Evolutionary conservation across 2,113 vertebrate genomes (phyloP).

Genomic region (Nannospalax galili): DNA sequence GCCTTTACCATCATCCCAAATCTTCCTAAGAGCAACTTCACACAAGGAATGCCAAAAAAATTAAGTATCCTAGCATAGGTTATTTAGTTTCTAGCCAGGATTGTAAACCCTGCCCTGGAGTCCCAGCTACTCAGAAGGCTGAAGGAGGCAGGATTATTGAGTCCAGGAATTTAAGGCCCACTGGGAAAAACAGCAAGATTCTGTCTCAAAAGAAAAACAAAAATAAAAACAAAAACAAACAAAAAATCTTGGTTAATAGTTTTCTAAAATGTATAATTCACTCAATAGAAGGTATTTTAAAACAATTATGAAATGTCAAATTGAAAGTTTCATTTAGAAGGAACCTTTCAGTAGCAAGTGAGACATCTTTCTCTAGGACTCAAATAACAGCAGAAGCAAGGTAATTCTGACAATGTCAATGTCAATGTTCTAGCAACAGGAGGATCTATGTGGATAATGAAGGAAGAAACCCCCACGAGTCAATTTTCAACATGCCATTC

Average conservation of each 20-base stretch:
- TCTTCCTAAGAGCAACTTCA: neutral
- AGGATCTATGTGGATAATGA: neutral
- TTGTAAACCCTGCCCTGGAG: neutral
- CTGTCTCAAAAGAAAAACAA: neutral
- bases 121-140: neutral
- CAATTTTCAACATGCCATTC: neutral
- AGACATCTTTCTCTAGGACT: neutral
- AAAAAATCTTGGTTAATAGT: neutral
- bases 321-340: neutral
- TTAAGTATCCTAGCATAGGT: neutral
- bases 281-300: neutral
- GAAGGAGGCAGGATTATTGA: neutral
- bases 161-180: neutral
- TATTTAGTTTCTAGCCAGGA: neutral
- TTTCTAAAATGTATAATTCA: neutral
- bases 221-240: no score
- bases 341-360: neutral
- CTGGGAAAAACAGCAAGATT: neutral
- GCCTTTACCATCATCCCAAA: neutral
- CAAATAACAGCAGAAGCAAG: neutral
- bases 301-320: neutral
- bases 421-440: neutral
- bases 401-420: no score
- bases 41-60: slow-evolving; percentile 12
- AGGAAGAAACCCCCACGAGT: neutral